A percentile compares a stretch with the other conserved stretches of the same genome.
Conservation (phyloP, 2,888 invertebrate genomes). For the Ochropacha duplaris region DNA sequence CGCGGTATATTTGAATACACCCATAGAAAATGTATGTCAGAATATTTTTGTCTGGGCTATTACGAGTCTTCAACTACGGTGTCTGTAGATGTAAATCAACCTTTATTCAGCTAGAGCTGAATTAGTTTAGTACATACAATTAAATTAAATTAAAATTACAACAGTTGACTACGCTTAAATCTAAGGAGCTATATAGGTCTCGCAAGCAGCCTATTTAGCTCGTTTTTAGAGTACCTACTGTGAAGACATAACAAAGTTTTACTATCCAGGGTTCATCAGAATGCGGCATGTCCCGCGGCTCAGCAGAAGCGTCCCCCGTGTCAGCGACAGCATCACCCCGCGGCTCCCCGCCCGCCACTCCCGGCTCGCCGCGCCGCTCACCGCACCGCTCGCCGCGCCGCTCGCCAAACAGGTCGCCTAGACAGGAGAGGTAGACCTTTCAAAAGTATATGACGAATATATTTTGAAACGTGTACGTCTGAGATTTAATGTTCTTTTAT, state of each 20-base stretch:
- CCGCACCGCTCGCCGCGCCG: slow-evolving; percentile 64
- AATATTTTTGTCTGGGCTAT: too few species aligned
- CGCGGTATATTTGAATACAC: too few species aligned
- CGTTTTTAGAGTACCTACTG: not conserved
- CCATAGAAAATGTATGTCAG: too few species aligned
- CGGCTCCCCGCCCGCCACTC: slow-evolving; percentile 68
- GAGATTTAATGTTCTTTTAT: not conserved
- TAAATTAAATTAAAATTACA: too few species aligned
- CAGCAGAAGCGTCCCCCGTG: slow-evolving; percentile 71
- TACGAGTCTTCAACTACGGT: too few species aligned
- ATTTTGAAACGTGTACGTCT: slow-evolving; percentile 6
- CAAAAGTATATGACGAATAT: not conserved
- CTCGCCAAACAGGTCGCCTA: slow-evolving; percentile 68
- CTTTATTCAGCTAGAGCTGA: too few species aligned
- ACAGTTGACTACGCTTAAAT: too few species aligned
- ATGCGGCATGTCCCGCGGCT: slow-evolving; percentile 74
- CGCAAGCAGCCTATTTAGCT: too few species aligned
- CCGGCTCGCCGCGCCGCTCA: slow-evolving; percentile 71
- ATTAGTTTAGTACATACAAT: too few species aligned
- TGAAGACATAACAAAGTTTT: not conserved
- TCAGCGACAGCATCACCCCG: slow-evolving; percentile 66
- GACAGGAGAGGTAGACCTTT: slow-evolving; percentile 57
- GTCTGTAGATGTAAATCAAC: too few species aligned
- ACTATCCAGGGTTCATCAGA: slow-evolving; percentile 68
- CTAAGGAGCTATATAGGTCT: too few species aligned